phyloP scores from a whole-genome alignment of 2,113 vertebrate species.

The Recurvirostra avosetta region DNA sequence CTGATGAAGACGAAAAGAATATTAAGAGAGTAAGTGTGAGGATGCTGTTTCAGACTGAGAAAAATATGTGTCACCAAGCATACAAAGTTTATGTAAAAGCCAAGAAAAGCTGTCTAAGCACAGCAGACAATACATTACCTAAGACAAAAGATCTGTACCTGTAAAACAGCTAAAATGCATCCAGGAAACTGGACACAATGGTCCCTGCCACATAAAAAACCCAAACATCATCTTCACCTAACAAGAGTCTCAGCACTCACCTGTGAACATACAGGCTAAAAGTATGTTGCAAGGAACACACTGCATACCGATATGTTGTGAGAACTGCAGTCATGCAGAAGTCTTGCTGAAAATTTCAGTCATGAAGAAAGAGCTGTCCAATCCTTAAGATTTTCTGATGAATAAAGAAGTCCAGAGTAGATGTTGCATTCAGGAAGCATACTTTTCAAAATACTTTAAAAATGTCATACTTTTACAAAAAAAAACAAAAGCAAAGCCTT shows the following conservation, averaged over 20 bases:
- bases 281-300: not conserved
- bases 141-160: not conserved
- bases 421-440: not conserved
- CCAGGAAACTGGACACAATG: not conserved
- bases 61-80: not conserved
- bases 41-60: not conserved
- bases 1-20: not conserved
- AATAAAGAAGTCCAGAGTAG: not conserved
- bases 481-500: not conserved
- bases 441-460: not conserved
- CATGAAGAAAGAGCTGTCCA: not conserved
- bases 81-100: not conserved
- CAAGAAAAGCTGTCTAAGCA: not conserved
- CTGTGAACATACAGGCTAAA: not conserved
- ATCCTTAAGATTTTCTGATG: not conserved
- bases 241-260: not conserved
- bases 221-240: not conserved
- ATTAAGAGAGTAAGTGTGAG: not conserved
- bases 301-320: fast-evolving
- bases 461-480: not conserved
- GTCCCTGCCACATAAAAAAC: not conserved
- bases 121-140: not conserved
- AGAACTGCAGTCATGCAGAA: not conserved
- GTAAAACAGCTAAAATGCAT: not conserved
- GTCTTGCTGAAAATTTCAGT: not conserved